These are phyloP conservation scores for Cheilosia soror DNA, from an alignment of 2,888 invertebrate genomes.

Conservation along the genomic window DNA sequence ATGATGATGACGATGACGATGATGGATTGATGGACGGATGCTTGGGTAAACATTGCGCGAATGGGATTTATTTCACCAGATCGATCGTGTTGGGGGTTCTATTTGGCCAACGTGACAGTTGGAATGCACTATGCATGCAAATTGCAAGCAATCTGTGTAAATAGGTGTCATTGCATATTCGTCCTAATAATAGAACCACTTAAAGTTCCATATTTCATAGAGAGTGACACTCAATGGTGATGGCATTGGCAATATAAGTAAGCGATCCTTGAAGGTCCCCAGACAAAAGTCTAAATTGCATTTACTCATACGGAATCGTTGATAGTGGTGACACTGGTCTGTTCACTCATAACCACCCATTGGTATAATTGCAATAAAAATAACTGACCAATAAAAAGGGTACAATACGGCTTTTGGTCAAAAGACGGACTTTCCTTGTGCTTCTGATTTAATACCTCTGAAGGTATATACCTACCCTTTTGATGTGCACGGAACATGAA, in stretches of 20 bases:
- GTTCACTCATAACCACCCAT: slow-evolving; percentile 25
- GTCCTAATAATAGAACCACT: slow-evolving; percentile 70
- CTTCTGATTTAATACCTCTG: slow-evolving; percentile 54
- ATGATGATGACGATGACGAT: slow-evolving; percentile 40
- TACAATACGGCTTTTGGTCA: slow-evolving; percentile 46
- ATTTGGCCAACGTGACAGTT: slow-evolving; percentile 65
- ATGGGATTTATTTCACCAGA: slow-evolving; percentile 70
- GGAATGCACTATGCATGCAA: slow-evolving; percentile 62
- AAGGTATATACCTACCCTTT: slow-evolving; percentile 27
- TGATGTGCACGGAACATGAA: slow-evolving; percentile 44
- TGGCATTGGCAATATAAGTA: not conserved
- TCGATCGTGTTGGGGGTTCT: slow-evolving; percentile 70
- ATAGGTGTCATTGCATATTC: slow-evolving; percentile 58
- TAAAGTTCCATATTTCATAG: slow-evolving; percentile 67
- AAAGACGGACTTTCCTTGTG: slow-evolving; percentile 43
- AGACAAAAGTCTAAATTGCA: slow-evolving; percentile 70
- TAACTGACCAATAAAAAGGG: slow-evolving; percentile 48
- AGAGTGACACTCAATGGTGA: slow-evolving; percentile 31
- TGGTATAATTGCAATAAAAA: slow-evolving; percentile 42
- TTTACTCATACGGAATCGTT: slow-evolving; percentile 54
- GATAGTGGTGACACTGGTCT: slow-evolving; percentile 26
- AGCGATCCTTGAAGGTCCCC: slow-evolving; percentile 40
- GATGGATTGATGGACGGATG: slow-evolving; percentile 71
- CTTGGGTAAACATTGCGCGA: slow-evolving; percentile 58
- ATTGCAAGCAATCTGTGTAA: slow-evolving; percentile 59